These are phyloP conservation scores for Forbesichthys agassizii DNA, from an alignment of 2,113 vertebrate species.

Conservation along the genomic window DNA sequence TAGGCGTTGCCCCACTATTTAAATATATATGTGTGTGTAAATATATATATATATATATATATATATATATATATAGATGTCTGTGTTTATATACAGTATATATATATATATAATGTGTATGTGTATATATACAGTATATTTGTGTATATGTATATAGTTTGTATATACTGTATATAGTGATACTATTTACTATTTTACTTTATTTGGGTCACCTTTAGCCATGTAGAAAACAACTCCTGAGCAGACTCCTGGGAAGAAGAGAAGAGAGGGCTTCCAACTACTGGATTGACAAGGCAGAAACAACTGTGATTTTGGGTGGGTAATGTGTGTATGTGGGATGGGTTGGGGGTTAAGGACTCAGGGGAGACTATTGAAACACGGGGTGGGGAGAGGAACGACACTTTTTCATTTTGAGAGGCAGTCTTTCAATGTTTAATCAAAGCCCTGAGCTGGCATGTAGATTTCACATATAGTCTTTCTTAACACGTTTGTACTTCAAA, in stretches of 20 bases:
- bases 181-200: neutral
- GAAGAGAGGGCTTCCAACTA: no score
- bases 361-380: constrained; percentile 25
- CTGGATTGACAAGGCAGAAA: constrained; percentile 10
- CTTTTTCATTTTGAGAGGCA: constrained; percentile 41
- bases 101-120: no score
- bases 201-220: neutral
- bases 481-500: constrained; percentile 44
- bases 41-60: no score
- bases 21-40: no score
- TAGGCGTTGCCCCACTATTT: no score
- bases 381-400: constrained; percentile 4
- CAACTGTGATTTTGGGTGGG: constrained; percentile 1
- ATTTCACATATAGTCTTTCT: neutral
- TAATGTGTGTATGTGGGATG: neutral
- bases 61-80: no score
- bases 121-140: no score
- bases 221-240: no score
- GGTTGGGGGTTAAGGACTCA: constrained; percentile 37
- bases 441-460: constrained; percentile 45
- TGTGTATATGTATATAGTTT: no score
- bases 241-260: no score
- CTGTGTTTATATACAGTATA: no score
- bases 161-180: no score
- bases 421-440: constrained; percentile 68